phyloP scores from a whole-genome alignment of 2,888 invertebrate genomes.

The Arenicola marina region DNA sequence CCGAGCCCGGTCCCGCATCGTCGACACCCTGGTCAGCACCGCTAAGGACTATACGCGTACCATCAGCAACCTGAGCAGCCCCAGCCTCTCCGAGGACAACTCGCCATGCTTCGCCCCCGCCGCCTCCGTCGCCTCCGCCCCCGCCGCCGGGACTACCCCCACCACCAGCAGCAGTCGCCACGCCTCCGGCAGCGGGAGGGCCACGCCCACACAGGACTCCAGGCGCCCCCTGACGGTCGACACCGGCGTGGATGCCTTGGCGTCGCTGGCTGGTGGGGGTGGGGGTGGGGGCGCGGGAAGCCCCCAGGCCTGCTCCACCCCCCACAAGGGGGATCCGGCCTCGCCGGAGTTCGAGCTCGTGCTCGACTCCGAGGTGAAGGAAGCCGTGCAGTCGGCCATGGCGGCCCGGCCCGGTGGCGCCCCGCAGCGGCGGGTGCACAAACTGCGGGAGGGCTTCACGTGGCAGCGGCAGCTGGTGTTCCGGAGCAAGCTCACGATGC shows the following conservation, averaged over 20 bases:
- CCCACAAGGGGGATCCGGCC: constrained; percentile 52
- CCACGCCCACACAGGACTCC: neutral
- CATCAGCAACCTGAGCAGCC: neutral
- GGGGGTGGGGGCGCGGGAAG: no score
- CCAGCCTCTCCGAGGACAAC: neutral
- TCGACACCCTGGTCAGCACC: neutral
- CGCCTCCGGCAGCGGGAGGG: neutral
- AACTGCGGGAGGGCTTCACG: constrained; percentile 68
- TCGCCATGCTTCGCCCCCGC: neutral
- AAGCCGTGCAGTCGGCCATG: constrained; percentile 40
- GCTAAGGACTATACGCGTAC: neutral
- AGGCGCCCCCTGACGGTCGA: neutral
- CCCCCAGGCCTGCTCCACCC: neutral
- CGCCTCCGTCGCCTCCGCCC: neutral
- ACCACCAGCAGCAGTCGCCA: neutral
- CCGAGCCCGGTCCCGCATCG: neutral
- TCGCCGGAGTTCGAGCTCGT: constrained; percentile 88
- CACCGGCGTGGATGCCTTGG: no score
- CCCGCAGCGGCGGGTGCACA: constrained; percentile 31
- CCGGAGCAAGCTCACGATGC: constrained; percentile 93
- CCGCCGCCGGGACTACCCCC: neutral
- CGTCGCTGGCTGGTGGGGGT: no score
- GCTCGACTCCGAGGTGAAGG: constrained; percentile 56
- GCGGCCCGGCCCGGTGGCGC: neutral
- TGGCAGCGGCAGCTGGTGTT: constrained; percentile 93